Evolutionary conservation across 2,888 invertebrate species (phyloP), one percentile per base, ranked within the genome.

Genomic region (Calliphora vomitoria): DNA sequence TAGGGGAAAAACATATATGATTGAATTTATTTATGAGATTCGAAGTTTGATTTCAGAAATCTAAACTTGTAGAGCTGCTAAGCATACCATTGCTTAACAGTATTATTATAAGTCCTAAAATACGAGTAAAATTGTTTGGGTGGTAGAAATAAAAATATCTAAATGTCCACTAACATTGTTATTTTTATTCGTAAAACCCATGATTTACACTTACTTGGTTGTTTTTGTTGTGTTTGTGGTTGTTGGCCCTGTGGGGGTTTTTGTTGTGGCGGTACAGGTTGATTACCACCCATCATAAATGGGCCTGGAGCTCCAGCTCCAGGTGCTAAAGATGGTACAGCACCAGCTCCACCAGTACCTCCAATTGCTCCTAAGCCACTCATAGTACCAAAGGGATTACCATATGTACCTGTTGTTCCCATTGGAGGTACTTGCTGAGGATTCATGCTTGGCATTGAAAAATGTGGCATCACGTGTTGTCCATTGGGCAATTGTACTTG

Each of bases 401-500:
- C 93, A 87, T 93, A 93, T 47, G 89, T 90, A 69, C 90, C 90
- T 5, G 88, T 85, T 68, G 91, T 94, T 93, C 92, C 91, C 31
- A 92, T 90, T 8, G 91, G 89, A 35, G 94, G 89, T 71, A 90
- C 90, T 47, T 90, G 91, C 47, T 90, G 95, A 4, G 94, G 94
- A 89, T 94, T 94, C 94, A 97, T 95, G 91, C 96, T 96, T 1
- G 96, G 96, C 94, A 97, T 97, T 85, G 94, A 95, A 94, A 96
- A 97, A 92, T 96, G 96, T 89, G 95, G 95, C 92, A 96, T 96
- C 88, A 94, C 94, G 94, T 95, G 91, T 95, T 96, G 91, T 93
- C 95, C 90, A 72, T 96, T 95, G 62, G 97, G 96, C 91, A 97
- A 96, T 88, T 97, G 97, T 94, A 97, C 96, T 95, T 97, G 96